phyloP scores from a whole-genome alignment of 2,888 invertebrate species.

The Acanthococcus lagerstroemiae region DNA sequence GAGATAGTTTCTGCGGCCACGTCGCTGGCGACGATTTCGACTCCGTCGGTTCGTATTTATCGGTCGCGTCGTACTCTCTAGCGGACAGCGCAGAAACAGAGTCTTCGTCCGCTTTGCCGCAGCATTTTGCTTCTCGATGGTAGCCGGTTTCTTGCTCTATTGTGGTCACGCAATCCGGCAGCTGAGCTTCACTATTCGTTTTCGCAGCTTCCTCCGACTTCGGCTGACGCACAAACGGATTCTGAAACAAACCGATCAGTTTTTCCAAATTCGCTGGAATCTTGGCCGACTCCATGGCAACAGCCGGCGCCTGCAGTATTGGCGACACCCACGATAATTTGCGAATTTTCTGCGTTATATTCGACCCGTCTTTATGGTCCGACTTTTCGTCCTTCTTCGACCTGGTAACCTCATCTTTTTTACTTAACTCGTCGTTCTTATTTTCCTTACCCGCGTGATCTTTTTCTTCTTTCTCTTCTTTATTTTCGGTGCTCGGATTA shows the following conservation, averaged over 20 bases:
- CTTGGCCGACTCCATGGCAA: conserved; percentile 43
- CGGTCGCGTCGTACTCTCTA: background rate
- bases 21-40: conserved; percentile 30
- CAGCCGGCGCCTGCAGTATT: conserved; percentile 42
- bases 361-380: conserved; percentile 42
- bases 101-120: background rate
- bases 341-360: conserved; percentile 44
- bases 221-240: conserved; percentile 42
- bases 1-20: conserved; percentile 33
- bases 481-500: no score
- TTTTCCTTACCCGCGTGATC: conserved; percentile 9
- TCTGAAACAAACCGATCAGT: conserved; percentile 54
- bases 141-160: conserved; percentile 1
- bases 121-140: background rate
- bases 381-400: background rate
- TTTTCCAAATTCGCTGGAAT: conserved; percentile 54
- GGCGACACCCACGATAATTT: conserved; percentile 51
- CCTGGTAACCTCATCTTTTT: conserved; percentile 40
- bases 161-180: background rate
- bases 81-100: background rate
- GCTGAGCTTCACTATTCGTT: background rate
- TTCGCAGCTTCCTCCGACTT: background rate
- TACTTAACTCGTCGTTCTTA: conserved; percentile 37
- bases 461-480: no score
- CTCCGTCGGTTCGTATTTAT: background rate